Evolutionary conservation across 2,888 invertebrate genomes (phyloP).

Genomic region (Panzeria rudis): DNA sequence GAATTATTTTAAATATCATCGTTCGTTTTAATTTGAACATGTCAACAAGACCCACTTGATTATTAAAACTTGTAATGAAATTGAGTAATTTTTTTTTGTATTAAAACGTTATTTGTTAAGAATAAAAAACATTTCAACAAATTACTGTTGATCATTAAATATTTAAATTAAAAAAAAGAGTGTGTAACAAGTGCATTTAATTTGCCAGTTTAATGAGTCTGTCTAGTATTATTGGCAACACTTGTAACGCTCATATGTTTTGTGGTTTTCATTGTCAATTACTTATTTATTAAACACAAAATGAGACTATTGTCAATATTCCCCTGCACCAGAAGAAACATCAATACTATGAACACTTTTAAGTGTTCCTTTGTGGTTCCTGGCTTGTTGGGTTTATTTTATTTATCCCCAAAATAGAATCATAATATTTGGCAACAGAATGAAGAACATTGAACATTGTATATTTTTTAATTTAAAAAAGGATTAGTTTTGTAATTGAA

Average conservation of each 20-base stretch:
- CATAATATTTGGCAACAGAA: conserved; percentile 5
- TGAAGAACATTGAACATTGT: background rate
- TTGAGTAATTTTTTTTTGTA: background rate
- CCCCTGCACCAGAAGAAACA: background rate
- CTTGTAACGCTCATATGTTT: conserved; percentile 33
- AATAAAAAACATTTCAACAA: background rate
- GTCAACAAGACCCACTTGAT: background rate
- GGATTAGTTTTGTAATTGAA: conserved; percentile 35
- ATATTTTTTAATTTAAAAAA: background rate
- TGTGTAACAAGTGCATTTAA: conserved; percentile 49
- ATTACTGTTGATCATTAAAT: conserved; percentile 49
- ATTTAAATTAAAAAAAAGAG: conserved; percentile 36
- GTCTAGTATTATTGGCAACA: conserved; percentile 59
- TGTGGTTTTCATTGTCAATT: conserved; percentile 39
- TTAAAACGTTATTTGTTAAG: background rate
- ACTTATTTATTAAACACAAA: conserved; percentile 53
- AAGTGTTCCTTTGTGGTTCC: conserved; percentile 65
- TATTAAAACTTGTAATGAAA: background rate
- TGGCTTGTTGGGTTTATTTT: conserved; percentile 2
- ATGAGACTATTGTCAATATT: conserved; percentile 3
- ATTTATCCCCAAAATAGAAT: conserved; percentile 23
- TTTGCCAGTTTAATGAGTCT: conserved; percentile 47
- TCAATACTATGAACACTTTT: conserved; percentile 61
- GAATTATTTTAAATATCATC: background rate
- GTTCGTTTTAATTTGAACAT: background rate